Evolutionary conservation across 1,140 invertebrate species (phyloP), one percentile per base, ranked within the genome.

Genomic region (Drosophila pseudoananassae): DNA sequence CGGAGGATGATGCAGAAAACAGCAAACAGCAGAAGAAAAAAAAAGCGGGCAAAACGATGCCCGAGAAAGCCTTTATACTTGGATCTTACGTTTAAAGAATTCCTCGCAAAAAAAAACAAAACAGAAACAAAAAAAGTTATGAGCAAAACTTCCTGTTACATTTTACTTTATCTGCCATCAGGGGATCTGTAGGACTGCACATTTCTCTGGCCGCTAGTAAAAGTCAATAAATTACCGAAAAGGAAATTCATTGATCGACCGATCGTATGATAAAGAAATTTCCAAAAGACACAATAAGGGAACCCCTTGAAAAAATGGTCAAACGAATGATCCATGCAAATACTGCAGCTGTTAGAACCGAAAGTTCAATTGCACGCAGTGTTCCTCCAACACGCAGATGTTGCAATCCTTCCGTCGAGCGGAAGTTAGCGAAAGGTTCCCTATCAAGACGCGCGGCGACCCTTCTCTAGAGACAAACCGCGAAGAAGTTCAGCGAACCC

Each of bases 371-470:
- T 76, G 61, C 71, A 74, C 60, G 60, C 71, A 60, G 59, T 59
- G 59, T 59, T 53, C 74, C 9, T 9, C 7, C 12, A 10, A 36
- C 71, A 65, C 78, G 82, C 82, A 85, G 82, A 85, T 85, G 82
- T 82, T 87, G 77, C 82, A 87, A 82, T 85, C 63, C 78, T 47
- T 12, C 33, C 10, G 33, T 12, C 9, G 33, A 74, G 74, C 82
- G 82, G 82, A 87, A 87, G 82, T 87, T 87, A 88, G 82, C 83
- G 82, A 87, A 87, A 87, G 83, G 83, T 88, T 78, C 40, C 68
- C 77, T 71, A 60, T 55, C 36, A 45, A 47, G 46, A 45, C 40
- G 20, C 20, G 40, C 29, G 5, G 40, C 43, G 64, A 69, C 66
- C 66, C 59, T 64, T 74, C 45, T 64, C 36, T 50, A 38, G 33